Evolutionary conservation across 2,113 vertebrate genomes (phyloP), one percentile per base, ranked within the genome.

Genomic region (Otocyon megalotis): DNA sequence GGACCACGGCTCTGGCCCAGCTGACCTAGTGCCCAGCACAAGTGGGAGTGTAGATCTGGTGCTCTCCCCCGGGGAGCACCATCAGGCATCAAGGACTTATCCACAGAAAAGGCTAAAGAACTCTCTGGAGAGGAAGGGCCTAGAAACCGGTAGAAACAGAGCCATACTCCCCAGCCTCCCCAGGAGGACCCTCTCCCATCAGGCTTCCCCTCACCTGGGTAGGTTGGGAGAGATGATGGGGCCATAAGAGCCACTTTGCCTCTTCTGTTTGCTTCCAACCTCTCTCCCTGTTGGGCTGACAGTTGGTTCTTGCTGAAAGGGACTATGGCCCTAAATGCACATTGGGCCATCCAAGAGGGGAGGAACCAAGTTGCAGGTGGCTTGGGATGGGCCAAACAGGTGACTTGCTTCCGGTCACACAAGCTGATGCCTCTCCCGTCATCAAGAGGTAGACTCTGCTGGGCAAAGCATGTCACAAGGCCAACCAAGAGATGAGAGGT

Each of bases 31-130:
- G 72, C 30, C 37, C 65, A 37, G 65, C 17, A n/a, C 15, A 12
- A 24, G 7, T 1, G 5, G 14, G 20, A 22, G 16, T 2, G 0
- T 4, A 2, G 13, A 0, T 6, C 37, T 22, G 56, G 2, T 16
- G 22, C 56, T 43, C 24, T 6, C 69, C 10, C 43, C 26, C 77
- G 11, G 35, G 6, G 16, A 43, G 26, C 28, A 14, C 60, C 7
- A 2, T 14, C 50, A 30, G 10, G 12, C 16, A 24, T 20, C 26
- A 3, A 30, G 19, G n/a, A 48, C 48, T 53, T 54, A 1, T 20
- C 19, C 6, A 0, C 62, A 93, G 30, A 92, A 60, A 74, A 72
- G 17, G 65, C n/a, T 53, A 43, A 85, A 50, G 60, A 63, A 11
- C 20, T 8, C 26, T 19, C 26, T 17, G 50, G 12, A 86, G 50